Evolutionary conservation across 2,113 vertebrate genomes (phyloP), one percentile per base, ranked within the genome.

Genomic region (Lates calcarifer): DNA sequence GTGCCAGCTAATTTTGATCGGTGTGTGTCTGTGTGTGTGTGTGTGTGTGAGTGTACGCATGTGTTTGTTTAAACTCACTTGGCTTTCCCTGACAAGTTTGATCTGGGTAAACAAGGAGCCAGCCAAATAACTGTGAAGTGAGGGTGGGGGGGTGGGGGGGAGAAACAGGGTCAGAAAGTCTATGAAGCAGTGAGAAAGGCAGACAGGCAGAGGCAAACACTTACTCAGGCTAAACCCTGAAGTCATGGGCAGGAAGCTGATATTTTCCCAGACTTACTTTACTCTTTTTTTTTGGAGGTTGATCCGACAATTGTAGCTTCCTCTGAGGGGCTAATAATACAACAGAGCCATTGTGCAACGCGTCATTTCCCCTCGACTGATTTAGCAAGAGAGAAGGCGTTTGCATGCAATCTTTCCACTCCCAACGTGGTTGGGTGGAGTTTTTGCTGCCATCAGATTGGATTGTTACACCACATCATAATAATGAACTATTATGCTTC

Each of bases 301-400:
- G 84, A 91, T 92, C 87, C 84, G 75, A 90, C 86, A 90, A 92
- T 89, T 89, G 86, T 43, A 87, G 89, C 89, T 92, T 93, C 91
- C 91, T 92, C 85, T 79, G 72, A 84, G 80, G 79, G 87, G 49
- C 90, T 94, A 94, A 92, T 93, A 93, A 94, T 94, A 94, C 91
- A 94, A 90, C 83, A 82, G 84, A 61, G 65, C 86, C 89, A 94
- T 94, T 93, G 93, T 94, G 89, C 77, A 91, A 88, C 10, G 39
- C 37, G 51, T 26, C 18, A 70, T 92, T 92, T 92, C 88, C 91
- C 84, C 60, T 78, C 17, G 85, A 88, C 74, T 86, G 89, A 91
- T 93, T 88, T 88, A 91, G 89, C 75, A 85, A 75, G 71, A 81
- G 70, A 83, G 81, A 88, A 79, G 64, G 79, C 72, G 72, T 89